Base-by-base conservation (phyloP, 2,888 invertebrate genomes). In the Drosophila multiciliata region DNA sequence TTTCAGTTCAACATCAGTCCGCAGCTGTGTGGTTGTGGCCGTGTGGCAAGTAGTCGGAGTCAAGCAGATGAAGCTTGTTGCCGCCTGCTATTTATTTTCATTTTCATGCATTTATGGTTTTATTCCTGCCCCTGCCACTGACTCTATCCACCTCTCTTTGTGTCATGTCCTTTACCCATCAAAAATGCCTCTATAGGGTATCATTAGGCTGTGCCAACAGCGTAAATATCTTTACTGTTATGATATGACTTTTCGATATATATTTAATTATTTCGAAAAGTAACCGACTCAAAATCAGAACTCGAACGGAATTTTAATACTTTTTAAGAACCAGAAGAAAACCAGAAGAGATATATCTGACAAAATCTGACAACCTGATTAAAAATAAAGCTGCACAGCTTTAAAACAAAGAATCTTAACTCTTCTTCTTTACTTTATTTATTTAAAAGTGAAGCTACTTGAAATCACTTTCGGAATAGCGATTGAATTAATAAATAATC, bases 81-180 rank as follows among this genome's bases (percentile, higher is more conserved):
- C 85, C 86, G 73, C 75, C 86, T 89, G 89, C 88, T 89, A 82
- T 86, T 85, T 88, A 89, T 89, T 87, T 86, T 85, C 88, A 89
- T 89, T 86, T 87, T 85, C 88, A 76, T 82, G 71, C 85, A 89
- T 89, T 86, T 89, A 89, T 89, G 85, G 87, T 88, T 87, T 84
- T 82, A 86, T 87, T 77, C 73, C 74, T 69, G 58, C 29, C 70
- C 26, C 59, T 3, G 33, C 17, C 52, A 36, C 50, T 1, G 17
- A n/a, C 42, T 35, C 23, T 40, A 8, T 9, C 42, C 11, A 6
- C 15, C 11, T 36, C 3, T 29, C 2, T 36, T 7, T 38, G 17
- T n/a, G 23, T 11, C 26, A 48, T 67, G 40, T 58, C 50, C 50
- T 42, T 40, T 57, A 50, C 1, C 9, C 17, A 6, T 7, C 4